phyloP scores from a whole-genome alignment of 2,888 invertebrate species.

The Penaeus monodon region DNA sequence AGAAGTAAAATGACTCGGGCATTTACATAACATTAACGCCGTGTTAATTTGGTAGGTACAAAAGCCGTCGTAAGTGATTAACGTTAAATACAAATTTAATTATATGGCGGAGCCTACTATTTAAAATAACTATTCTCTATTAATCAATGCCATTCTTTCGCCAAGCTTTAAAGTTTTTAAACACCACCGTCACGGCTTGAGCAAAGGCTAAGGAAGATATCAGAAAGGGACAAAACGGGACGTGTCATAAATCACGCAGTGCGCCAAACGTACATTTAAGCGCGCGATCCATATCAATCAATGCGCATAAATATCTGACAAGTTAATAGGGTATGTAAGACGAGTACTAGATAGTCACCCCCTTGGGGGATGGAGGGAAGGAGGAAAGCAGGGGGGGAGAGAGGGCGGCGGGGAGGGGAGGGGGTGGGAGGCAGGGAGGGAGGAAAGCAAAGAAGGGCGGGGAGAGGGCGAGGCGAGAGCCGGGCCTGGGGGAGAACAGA shows the following conservation, averaged over 20 bases:
- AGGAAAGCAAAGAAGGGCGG: slow-evolving; percentile 9
- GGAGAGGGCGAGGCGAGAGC: background rate
- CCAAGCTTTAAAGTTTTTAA: no score
- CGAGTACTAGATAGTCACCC: slow-evolving; percentile 27
- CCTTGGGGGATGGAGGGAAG: slow-evolving; percentile 20
- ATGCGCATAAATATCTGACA: slow-evolving; percentile 55
- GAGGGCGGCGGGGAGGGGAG: background rate
- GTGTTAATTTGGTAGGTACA: no score
- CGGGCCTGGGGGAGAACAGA: background rate
- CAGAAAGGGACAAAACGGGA: no score
- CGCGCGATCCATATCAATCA: slow-evolving; percentile 52
- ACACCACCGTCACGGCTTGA: no score
- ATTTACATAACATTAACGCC: no score
- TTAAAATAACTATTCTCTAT: no score
- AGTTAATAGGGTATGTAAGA: slow-evolving; percentile 50
- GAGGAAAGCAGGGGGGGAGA: slow-evolving; percentile 13
- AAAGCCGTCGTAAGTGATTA: no score
- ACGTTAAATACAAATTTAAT: no score
- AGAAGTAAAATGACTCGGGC: no score
- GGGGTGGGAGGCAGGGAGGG: slow-evolving; percentile 19
- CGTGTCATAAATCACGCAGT: slow-evolving; percentile 4
- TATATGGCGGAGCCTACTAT: no score
- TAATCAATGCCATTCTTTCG: no score
- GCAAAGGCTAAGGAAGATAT: no score
- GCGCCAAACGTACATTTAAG: background rate